Conservation (phyloP, 2,888 invertebrate genomes). For the Melanostoma scalare region DNA sequence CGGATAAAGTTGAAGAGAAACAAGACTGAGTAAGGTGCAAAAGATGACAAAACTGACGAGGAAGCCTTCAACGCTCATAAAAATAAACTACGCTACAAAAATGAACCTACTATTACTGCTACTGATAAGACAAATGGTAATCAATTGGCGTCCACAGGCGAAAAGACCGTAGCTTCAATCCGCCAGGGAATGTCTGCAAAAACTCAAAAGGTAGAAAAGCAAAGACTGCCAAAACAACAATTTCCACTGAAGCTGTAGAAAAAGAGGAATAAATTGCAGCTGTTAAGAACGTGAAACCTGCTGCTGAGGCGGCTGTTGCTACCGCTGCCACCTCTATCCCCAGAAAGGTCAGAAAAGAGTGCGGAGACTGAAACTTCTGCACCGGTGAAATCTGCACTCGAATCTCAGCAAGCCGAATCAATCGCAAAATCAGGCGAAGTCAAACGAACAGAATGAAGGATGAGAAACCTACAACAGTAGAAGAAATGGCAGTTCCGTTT, state of each 20-base stretch:
- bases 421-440: conserved; percentile 26
- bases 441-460: conserved; percentile 37
- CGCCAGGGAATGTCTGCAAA: conserved; percentile 37
- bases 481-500: too few relatives aligned
- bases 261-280: conserved; percentile 16
- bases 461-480: conserved; percentile 27
- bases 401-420: conserved; percentile 37
- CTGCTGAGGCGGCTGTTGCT: too few relatives aligned
- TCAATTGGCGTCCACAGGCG: conserved; percentile 29
- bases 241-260: conserved; percentile 12
- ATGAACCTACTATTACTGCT: conserved; percentile 50
- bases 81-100: conserved; percentile 55
- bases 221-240: conserved; percentile 23
- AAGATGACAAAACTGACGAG: conserved; percentile 9
- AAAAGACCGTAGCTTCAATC: conserved; percentile 22
- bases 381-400: conserved; percentile 27
- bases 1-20: conserved; percentile 48
- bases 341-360: conserved; percentile 22
- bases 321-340: conserved; percentile 45
- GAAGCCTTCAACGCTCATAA: conserved; percentile 68
- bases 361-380: conserved; percentile 27
- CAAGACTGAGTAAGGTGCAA: conserved; percentile 49
- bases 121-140: conserved; percentile 45
- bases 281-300: conserved; percentile 32
- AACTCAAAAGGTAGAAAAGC: conserved; percentile 14